Base-by-base conservation (phyloP, 2,888 invertebrate genomes). In the Ichneumoninae sp. region DNA sequence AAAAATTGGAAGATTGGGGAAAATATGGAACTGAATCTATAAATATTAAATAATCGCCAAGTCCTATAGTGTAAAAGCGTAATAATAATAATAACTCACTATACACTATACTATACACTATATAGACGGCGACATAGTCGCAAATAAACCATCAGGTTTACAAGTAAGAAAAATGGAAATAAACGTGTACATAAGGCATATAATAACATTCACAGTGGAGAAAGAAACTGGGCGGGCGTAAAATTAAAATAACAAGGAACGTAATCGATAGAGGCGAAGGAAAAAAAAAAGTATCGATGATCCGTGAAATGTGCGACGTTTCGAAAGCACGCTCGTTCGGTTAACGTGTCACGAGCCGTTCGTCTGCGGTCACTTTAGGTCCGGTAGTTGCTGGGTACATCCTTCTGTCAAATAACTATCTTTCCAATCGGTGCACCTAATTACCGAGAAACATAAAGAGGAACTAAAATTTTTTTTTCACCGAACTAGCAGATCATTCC, bases 321-420 rank as follows among this genome's bases (percentile, higher is more conserved):
- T 76, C 26, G 54, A 76, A 66, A 22, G 52, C 36, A 70, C 70
- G 78, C 60, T 50, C 50, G 50, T 63, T 7, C 50, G 57, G 33
- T 60, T 16, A 7, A 78, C 84, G 84, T 81, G 47, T 30, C 3
- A 8, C 19, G 26, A 74, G 78, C n/a, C 81, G 47, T 30, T 65
- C 2, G 16, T 19, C 84, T 81, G 22, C 26, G 40, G 4, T 70
- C 63, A 84, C 84, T 69, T 52, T 50, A 78, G 74, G 70, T 84
- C 83, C 84, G 81, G 81, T 81, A 81, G 84, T 84, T 78, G 81
- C 78, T 81, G 75, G 78, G 65, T 73, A 79, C 82, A 84, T 86
- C 82, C 85, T 86, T 81, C 86, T 86, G 85, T 86, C 86, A 86
- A 86, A 86, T 83, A 81, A 57, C 81, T 83, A 78, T 73, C 69